phyloP scores from a whole-genome alignment of 2,888 invertebrate species.

The Iphiclides podalirius region DNA sequence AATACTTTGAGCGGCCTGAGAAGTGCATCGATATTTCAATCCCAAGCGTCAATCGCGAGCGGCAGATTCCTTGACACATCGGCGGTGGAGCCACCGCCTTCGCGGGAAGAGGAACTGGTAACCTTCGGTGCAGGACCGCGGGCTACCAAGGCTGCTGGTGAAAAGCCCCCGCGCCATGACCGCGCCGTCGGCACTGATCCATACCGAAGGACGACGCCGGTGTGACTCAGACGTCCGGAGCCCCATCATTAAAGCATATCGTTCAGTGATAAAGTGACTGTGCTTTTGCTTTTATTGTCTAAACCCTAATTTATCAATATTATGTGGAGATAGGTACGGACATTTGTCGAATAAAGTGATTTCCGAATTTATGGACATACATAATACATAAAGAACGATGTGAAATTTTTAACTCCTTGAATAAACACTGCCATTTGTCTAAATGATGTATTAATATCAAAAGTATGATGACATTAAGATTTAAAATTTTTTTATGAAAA shows the following conservation, averaged over 20 bases:
- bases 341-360: slow-evolving; percentile 44
- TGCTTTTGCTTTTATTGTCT: slow-evolving; percentile 50
- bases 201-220: slow-evolving; percentile 81
- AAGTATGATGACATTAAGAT: slow-evolving; percentile 3
- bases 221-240: slow-evolving; percentile 61
- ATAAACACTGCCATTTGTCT: slow-evolving; percentile 78
- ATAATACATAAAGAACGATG: slow-evolving; percentile 61
- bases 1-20: slow-evolving; percentile 70
- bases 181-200: slow-evolving; percentile 77
- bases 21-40: slow-evolving; percentile 74
- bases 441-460: slow-evolving; percentile 24
- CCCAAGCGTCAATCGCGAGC: slow-evolving; percentile 82
- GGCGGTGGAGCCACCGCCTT: slow-evolving; percentile 81
- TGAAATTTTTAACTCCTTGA: slow-evolving; percentile 67
- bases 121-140: slow-evolving; percentile 84
- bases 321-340: slow-evolving; percentile 45
- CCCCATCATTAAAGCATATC: slow-evolving; percentile 67
- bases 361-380: slow-evolving; percentile 72
- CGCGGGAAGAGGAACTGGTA: slow-evolving; percentile 85
- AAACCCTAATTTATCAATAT: slow-evolving; percentile 34
- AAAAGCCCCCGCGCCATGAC: slow-evolving; percentile 57
- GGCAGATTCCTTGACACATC: slow-evolving; percentile 85
- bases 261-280: slow-evolving; percentile 67
- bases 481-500: too few relatives aligned
- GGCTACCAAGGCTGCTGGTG: slow-evolving; percentile 44